Percentiles rank a stretch among this genome's conserved stretches.
Evolutionary conservation across 2,888 invertebrate genomes (phyloP).

Genomic region (Drosophila anomelani): DNA sequence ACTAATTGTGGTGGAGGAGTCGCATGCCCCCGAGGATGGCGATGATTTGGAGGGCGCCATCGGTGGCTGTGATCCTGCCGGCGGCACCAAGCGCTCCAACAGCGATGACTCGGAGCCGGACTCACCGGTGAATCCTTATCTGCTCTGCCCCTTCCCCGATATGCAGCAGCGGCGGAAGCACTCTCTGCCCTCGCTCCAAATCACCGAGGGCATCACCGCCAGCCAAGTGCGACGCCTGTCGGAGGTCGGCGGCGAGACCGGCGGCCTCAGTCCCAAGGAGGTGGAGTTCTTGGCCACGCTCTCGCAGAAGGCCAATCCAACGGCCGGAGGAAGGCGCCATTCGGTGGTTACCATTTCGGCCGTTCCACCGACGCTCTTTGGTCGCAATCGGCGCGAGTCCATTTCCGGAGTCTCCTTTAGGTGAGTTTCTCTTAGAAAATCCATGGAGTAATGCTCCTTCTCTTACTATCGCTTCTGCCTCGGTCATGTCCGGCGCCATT

Average conservation of each 20-base stretch:
- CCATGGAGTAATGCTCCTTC: neutral
- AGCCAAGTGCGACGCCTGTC: conserved; percentile 93
- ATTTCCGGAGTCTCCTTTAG: conserved; percentile 90
- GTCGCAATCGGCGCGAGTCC: conserved; percentile 92
- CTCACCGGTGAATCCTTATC: conserved; percentile 92
- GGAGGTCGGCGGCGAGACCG: conserved; percentile 90
- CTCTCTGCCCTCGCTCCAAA: conserved; percentile 93
- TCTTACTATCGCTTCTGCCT: neutral
- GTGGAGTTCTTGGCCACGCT: conserved; percentile 94
- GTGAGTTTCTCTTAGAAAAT: conserved; percentile 54
- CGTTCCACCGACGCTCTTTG: conserved; percentile 92
- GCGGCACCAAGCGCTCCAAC: conserved; percentile 81
- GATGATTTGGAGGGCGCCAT: conserved; percentile 87
- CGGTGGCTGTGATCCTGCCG: conserved; percentile 87
- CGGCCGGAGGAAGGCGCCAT: conserved; percentile 91
- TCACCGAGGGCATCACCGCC: conserved; percentile 93
- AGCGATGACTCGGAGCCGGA: conserved; percentile 89
- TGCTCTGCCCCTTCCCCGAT: conserved; percentile 92
- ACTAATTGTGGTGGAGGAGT: conserved; percentile 93
- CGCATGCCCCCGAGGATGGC: conserved; percentile 88
- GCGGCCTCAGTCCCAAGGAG: conserved; percentile 91
- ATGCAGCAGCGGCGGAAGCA: conserved; percentile 91
- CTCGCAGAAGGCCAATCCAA: conserved; percentile 87
- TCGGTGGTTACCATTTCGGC: conserved; percentile 94
- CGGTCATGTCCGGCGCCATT: conserved; percentile 27